Evolutionary conservation across 2,888 invertebrate species (phyloP).

Genomic region (Napeogenes inachia): DNA sequence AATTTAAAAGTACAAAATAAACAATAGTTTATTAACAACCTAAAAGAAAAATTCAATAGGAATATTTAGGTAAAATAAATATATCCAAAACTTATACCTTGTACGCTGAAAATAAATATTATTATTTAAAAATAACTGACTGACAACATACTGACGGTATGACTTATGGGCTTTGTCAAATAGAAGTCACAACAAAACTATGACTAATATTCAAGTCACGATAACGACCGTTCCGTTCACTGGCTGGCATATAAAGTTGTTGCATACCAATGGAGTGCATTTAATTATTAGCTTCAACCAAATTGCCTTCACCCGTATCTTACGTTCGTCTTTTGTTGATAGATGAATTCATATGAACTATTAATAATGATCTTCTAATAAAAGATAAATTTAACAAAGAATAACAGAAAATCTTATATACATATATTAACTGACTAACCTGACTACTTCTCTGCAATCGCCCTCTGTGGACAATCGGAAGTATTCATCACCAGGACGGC

Average conservation of each 20-base stretch:
- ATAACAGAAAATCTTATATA: not conserved
- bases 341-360: conserved; percentile 7
- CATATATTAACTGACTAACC: conserved; percentile 75
- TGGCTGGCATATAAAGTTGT: conserved; percentile 58
- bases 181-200: conserved; percentile 20
- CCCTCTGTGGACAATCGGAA: conserved; percentile 90
- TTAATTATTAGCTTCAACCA: conserved; percentile 35
- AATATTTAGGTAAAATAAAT: too few relatives aligned
- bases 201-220: conserved; percentile 59
- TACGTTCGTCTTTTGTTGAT: conserved; percentile 18
- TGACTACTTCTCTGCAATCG: conserved; percentile 95
- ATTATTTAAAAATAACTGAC: not conserved
- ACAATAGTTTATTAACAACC: too few relatives aligned
- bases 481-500: conserved; percentile 93
- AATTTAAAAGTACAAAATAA: too few relatives aligned
- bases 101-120: too few relatives aligned
- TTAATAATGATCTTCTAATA: too few relatives aligned
- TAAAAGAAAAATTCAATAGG: too few relatives aligned
- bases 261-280: conserved; percentile 51
- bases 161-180: conserved; percentile 17
- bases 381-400: not conserved
- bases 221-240: conserved; percentile 55
- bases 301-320: conserved; percentile 30
- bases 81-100: too few relatives aligned
- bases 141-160: not conserved